Conservation (phyloP, 2,797 vertebrate species). For the Bufotes viridis region DNA sequence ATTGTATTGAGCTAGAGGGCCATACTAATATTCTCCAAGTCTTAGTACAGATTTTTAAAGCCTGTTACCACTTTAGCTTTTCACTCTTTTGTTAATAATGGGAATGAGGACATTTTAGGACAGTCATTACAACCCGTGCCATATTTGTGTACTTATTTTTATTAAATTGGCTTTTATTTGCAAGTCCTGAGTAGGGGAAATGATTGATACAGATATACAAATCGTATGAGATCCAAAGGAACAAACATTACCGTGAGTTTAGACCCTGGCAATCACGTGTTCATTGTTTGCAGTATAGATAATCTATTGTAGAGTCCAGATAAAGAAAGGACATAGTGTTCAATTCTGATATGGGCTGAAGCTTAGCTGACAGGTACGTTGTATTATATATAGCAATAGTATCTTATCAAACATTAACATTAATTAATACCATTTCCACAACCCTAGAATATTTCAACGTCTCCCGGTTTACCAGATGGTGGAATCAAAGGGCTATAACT, state of each 20-base stretch:
- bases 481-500: neutral
- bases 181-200: neutral
- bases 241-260: neutral
- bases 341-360: neutral
- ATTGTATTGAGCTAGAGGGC: neutral
- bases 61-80: neutral
- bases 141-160: neutral
- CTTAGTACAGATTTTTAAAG: neutral
- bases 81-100: neutral
- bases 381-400: neutral
- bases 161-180: constrained; percentile 1
- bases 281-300: constrained; percentile 18
- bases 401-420: constrained; percentile 9
- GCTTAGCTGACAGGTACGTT: neutral
- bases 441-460: neutral
- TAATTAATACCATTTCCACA: neutral
- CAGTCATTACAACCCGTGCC: neutral
- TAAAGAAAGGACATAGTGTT: constrained; percentile 4
- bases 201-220: constrained; percentile 3
- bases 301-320: constrained; percentile 1
- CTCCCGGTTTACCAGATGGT: neutral
- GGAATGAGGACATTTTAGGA: neutral
- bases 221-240: neutral
- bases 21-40: neutral
- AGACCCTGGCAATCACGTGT: neutral